phyloP scores from a whole-genome alignment of 2,113 vertebrate species.

The Cardinalis cardinalis region DNA sequence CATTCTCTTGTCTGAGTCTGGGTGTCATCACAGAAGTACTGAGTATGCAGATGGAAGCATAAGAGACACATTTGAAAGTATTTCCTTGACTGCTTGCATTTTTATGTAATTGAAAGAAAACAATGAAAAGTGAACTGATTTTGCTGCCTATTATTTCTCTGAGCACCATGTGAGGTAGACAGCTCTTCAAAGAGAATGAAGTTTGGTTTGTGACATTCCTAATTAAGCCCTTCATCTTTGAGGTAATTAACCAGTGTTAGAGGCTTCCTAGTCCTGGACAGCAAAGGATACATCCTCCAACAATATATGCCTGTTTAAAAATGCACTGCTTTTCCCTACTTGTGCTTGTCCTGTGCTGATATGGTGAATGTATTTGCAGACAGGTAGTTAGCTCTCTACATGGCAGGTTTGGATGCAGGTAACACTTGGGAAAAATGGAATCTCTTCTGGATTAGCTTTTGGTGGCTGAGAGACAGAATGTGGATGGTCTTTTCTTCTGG shows the following conservation, averaged over 20 bases:
- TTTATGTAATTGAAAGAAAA: conserved; percentile 54
- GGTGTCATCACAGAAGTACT: conserved; percentile 48
- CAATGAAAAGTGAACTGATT: conserved; percentile 56
- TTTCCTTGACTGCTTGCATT: conserved; percentile 30
- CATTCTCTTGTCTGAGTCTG: conserved; percentile 49
- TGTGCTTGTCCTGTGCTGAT: not conserved
- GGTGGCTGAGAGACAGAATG: not conserved
- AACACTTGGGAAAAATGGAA: not conserved
- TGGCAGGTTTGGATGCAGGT: not conserved
- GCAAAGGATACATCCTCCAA: conserved; percentile 61
- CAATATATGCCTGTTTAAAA: not conserved
- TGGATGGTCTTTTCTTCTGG: not conserved
- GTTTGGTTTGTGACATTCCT: conserved; percentile 52
- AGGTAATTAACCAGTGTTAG: conserved; percentile 60
- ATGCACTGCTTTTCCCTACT: not conserved
- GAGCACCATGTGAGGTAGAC: conserved; percentile 61
- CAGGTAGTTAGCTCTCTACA: not conserved
- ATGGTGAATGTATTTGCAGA: not conserved
- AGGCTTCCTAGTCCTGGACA: conserved; percentile 50
- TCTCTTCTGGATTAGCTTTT: not conserved
- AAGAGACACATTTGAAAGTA: not conserved
- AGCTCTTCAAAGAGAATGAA: conserved; percentile 57
- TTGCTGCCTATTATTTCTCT: conserved; percentile 60
- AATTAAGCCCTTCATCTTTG: conserved; percentile 49
- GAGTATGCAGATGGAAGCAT: conserved; percentile 25